These are phyloP conservation scores for Conger conger DNA, from an alignment of 2,113 vertebrate genomes.

Conservation along the genomic window DNA sequence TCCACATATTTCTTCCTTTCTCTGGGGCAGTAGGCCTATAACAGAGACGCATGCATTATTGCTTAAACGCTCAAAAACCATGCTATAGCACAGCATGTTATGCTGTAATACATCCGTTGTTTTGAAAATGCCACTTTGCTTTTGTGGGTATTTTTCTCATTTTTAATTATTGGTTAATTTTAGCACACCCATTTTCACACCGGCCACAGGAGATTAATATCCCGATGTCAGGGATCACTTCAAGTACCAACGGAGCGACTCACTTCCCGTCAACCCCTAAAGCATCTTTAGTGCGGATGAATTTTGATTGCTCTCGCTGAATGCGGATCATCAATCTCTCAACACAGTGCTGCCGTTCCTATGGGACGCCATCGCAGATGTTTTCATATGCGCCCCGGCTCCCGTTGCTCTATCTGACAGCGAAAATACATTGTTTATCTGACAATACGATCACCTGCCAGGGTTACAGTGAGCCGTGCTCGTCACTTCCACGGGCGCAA, in stretches of 20 bases:
- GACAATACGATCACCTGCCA: constrained; percentile 37
- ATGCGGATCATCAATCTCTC: constrained; percentile 45
- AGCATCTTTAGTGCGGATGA: constrained; percentile 11
- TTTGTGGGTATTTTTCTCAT: not conserved
- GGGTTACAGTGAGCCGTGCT: not conserved
- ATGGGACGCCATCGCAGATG: constrained; percentile 57
- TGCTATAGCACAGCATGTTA: not conserved
- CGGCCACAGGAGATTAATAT: constrained; percentile 21
- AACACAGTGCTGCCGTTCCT: constrained; percentile 33
- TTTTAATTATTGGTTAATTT: constrained; percentile 25
- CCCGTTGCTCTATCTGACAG: constrained; percentile 58
- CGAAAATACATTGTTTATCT: constrained; percentile 36
- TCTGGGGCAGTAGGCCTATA: not conserved
- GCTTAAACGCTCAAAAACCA: not conserved
- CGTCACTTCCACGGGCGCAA: not conserved
- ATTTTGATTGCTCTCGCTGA: constrained; percentile 15
- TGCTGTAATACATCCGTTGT: not conserved
- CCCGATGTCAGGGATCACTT: not conserved
- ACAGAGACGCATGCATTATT: not conserved
- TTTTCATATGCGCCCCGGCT: constrained; percentile 62
- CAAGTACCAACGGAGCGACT: constrained; percentile 11
- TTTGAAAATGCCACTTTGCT: constrained; percentile 6
- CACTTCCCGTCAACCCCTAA: constrained; percentile 28
- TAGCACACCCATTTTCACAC: not conserved
- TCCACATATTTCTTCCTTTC: not conserved